Percentiles rank a stretch among this genome's conserved stretches.
Conservation (phyloP, 23 tunicate species). For the Halocynthia aurantium region DNA sequence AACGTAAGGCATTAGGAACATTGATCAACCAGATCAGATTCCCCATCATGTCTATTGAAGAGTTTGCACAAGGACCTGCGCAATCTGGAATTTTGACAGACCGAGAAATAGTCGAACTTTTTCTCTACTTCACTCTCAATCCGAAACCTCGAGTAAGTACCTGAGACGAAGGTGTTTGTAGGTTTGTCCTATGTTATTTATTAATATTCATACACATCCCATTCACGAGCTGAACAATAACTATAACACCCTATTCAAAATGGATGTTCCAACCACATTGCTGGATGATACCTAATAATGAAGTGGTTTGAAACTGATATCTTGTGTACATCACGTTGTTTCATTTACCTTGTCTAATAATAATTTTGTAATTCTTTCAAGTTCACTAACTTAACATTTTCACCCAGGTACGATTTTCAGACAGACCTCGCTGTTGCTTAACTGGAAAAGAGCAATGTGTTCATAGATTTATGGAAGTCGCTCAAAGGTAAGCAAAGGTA, state of each 20-base stretch:
- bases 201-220: no score
- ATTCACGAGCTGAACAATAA: no score
- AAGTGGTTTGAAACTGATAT: no score
- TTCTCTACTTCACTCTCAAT: conserved; percentile 77
- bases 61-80: conserved; percentile 95
- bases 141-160: conserved; percentile 78
- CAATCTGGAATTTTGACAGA: conserved; percentile 90
- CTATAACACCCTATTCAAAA: no score
- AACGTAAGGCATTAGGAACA: conserved; percentile 73
- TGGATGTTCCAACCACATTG: no score
- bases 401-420: conserved; percentile 65
- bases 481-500: conserved; percentile 47
- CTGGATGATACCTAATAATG: no score
- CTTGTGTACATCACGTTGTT: no score
- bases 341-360: background rate
- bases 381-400: background rate
- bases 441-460: conserved; percentile 90
- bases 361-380: background rate
- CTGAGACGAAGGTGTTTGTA: background rate
- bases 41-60: conserved; percentile 93
- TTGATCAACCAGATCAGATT: conserved; percentile 65
- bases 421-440: conserved; percentile 70
- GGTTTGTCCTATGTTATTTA: no score
- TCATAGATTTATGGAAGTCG: conserved; percentile 66
- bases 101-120: conserved; percentile 85